phyloP scores from a whole-genome alignment of 1,140 invertebrate genomes.

The Drosophila mauritiana region DNA sequence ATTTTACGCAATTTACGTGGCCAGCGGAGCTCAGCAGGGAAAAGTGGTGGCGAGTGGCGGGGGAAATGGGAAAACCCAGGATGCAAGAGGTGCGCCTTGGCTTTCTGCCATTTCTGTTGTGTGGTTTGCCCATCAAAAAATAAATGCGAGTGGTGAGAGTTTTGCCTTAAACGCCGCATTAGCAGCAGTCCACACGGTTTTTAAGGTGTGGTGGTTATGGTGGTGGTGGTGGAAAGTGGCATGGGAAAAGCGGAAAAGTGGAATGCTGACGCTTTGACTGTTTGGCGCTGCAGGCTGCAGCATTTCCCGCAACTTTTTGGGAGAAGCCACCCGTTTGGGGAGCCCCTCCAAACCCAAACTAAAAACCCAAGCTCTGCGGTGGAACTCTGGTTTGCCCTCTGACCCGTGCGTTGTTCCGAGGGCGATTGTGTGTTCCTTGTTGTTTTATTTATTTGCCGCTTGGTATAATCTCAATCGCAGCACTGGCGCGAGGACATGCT shows the following conservation, averaged over 20 bases:
- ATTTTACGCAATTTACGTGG: constrained; percentile 73
- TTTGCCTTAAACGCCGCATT: constrained; percentile 56
- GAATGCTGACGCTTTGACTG: constrained; percentile 27
- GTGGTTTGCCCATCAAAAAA: constrained; percentile 45
- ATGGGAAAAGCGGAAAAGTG: constrained; percentile 16
- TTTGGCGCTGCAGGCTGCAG: constrained; percentile 22
- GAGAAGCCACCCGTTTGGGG: not conserved
- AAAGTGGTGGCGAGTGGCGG: constrained; percentile 23
- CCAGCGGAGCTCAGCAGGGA: constrained; percentile 18
- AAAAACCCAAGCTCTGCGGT: constrained; percentile 21
- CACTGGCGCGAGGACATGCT: constrained; percentile 39
- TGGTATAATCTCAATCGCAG: constrained; percentile 64
- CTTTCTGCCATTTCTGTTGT: constrained; percentile 59
- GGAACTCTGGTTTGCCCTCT: constrained; percentile 28
- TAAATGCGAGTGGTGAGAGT: constrained; percentile 26
- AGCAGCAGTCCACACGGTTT: constrained; percentile 29
- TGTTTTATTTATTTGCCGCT: constrained; percentile 77
- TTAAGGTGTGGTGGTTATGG: constrained; percentile 19
- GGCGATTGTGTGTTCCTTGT: constrained; percentile 55
- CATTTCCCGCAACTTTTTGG: constrained; percentile 34
- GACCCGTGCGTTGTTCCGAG: constrained; percentile 25
- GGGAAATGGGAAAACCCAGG: not conserved
- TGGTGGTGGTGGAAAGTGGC: constrained; percentile 2
- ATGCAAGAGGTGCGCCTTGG: constrained; percentile 27
- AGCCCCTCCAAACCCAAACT: not conserved